Conservation (phyloP, 2,888 invertebrate genomes). For the Arctia plantaginis region DNA sequence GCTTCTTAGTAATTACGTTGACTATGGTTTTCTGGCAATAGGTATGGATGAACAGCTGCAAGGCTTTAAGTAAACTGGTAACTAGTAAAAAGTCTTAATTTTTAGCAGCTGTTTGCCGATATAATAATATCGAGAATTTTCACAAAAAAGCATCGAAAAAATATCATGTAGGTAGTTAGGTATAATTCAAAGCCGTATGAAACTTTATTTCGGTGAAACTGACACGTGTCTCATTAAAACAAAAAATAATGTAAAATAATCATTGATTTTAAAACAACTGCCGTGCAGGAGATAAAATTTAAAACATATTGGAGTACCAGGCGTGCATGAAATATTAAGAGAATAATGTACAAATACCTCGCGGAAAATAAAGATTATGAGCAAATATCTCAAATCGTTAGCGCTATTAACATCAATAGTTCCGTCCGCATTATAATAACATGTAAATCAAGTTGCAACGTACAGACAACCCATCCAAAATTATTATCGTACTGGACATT, state of each 20-base stretch:
- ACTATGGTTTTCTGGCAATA: not conserved
- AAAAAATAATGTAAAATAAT: slow-evolving; percentile 12
- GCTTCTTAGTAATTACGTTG: not conserved
- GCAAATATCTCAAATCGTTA: slow-evolving; percentile 58
- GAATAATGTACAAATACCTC: slow-evolving; percentile 44
- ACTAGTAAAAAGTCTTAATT: not conserved
- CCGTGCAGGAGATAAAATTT: slow-evolving; percentile 28
- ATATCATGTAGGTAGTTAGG: not conserved
- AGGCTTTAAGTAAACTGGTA: not conserved
- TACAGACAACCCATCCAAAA: slow-evolving; percentile 41
- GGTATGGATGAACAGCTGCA: not conserved
- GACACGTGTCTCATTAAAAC: slow-evolving; percentile 10
- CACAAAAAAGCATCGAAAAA: not conserved
- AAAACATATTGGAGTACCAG: slow-evolving; percentile 41
- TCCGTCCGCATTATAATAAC: slow-evolving; percentile 60
- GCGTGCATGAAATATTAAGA: slow-evolving; percentile 46
- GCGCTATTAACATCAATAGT: slow-evolving; percentile 54
- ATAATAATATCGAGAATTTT: not conserved
- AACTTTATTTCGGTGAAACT: not conserved
- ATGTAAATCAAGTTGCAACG: slow-evolving; percentile 55
- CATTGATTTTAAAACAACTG: slow-evolving; percentile 15
- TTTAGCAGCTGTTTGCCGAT: not conserved
- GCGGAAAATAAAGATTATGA: slow-evolving; percentile 58
- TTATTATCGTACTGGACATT: slow-evolving; percentile 48
- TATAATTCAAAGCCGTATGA: not conserved